phyloP scores from a whole-genome alignment of 2,113 vertebrate genomes.

The Aptenodytes forsteri region DNA sequence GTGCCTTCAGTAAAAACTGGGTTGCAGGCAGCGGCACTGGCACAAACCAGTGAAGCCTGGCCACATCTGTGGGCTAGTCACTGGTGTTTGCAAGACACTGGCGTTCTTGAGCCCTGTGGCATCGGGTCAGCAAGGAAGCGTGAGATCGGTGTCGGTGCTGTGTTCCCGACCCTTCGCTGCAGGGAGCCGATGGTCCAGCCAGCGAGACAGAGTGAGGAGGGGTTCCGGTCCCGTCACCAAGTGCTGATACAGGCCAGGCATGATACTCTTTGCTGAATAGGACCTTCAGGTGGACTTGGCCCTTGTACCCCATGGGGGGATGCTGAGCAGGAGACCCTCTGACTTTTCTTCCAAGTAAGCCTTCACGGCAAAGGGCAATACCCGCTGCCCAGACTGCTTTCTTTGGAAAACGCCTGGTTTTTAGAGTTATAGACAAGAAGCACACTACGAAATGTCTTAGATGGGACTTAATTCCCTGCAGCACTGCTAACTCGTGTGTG shows the following conservation, averaged over 20 bases:
- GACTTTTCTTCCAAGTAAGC: neutral
- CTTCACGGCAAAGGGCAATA: neutral
- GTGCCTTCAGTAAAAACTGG: neutral
- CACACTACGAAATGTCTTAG: accelerated
- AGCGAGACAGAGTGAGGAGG: neutral
- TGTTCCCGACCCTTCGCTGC: neutral
- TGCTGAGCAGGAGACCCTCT: neutral
- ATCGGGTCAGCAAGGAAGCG: accelerated
- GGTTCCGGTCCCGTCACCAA: neutral
- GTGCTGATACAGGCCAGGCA: neutral
- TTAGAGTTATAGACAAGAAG: neutral
- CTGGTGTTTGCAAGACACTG: neutral
- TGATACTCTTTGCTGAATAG: neutral
- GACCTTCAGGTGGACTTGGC: neutral
- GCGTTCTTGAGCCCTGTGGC: neutral
- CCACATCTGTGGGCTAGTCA: neutral
- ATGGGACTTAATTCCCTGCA: neutral
- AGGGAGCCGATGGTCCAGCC: neutral
- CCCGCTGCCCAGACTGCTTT: neutral
- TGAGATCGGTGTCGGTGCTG: neutral
- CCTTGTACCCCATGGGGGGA: neutral
- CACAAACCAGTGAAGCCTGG: neutral
- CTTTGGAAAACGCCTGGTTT: accelerated
- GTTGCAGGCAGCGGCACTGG: neutral
- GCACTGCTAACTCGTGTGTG: neutral